Evolutionary conservation across 2,113 vertebrate species (phyloP), one percentile per base, ranked within the genome.

Genomic region (Anoura caudifer): DNA sequence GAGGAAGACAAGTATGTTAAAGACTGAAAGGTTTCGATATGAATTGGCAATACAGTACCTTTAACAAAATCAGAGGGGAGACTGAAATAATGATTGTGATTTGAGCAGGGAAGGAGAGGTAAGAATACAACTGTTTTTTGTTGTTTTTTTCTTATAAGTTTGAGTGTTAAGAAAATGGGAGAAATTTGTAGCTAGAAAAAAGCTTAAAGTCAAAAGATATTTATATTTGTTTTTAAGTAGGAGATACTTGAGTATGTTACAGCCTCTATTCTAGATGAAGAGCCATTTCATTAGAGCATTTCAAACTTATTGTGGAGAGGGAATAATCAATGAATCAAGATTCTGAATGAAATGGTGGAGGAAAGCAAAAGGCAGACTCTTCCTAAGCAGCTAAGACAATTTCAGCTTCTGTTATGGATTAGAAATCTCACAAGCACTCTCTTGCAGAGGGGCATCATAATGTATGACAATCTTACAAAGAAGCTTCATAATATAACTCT

Each of bases 221-320:
- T 91, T 88, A 36, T 45, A 52, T 90, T 80, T 94, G 20, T 33
- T 31, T 88, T 80, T 95, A 92, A 50, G 47, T 52, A 92, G 59
- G 12, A 84, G 19, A 76, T 56, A 43, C 36, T 54, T 88, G 56
- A 93, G 45, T 13, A 43, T 52, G 13, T 14, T 81, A 90, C 50
- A 84, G 54, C n/a, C 41, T 80, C 16, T 31, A 59, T 3, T 75
- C 70, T 41, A 70, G 50, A 70, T 5, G 17, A 76, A 85, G 10
- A 83, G 41, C n/a, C 24, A 56, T 54, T 59, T 33, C 19, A 56
- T 54, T 59, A 79, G 45, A 81, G 41, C 67, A 4, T 56, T 91
- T 43, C 28, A 54, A 36, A 38, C 17, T 54, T 19, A 41, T 3
- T 31, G 2, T 41, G 28, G 22, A 90, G n/a, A 95, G 63, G 28